These are phyloP conservation scores for Crocodylus rhombifer DNA, from an alignment of 2,797 vertebrate genomes.

Conservation along the genomic window DNA sequence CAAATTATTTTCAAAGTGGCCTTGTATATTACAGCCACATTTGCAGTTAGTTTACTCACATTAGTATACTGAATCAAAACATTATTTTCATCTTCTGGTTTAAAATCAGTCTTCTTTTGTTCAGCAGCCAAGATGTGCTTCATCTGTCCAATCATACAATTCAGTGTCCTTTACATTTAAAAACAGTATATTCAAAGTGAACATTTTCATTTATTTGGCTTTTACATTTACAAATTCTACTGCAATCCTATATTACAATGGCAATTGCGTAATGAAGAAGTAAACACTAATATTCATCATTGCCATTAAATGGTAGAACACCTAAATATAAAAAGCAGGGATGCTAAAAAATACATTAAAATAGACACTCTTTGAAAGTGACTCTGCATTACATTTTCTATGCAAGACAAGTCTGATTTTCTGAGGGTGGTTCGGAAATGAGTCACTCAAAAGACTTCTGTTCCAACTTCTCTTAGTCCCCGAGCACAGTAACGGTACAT, in stretches of 20 bases:
- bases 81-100: conserved; percentile 97
- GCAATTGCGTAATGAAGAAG: not conserved
- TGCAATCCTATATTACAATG: not conserved
- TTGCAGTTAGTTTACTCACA: conserved; percentile 83
- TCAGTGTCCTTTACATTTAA: conserved; percentile 91
- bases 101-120: conserved; percentile 99
- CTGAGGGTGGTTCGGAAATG: not conserved
- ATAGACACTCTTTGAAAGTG: not conserved
- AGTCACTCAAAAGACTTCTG: not conserved
- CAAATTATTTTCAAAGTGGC: not conserved
- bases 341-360: not conserved
- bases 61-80: conserved; percentile 98
- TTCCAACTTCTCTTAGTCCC: not conserved
- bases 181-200: conserved; percentile 52
- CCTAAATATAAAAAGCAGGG: not conserved
- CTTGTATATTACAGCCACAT: not conserved
- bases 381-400: not conserved
- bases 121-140: conserved; percentile 96
- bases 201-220: conserved; percentile 1
- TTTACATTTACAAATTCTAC: not conserved
- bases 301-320: not conserved
- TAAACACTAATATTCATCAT: rapidly evolving
- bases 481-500: not conserved
- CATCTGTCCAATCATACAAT: conserved; percentile 99
- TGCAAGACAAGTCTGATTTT: not conserved